A percentile compares a stretch with the other conserved stretches of the same genome.
Evolutionary conservation across 2,113 vertebrate species (phyloP).

Genomic region (Mesoclemmys tuberculata): DNA sequence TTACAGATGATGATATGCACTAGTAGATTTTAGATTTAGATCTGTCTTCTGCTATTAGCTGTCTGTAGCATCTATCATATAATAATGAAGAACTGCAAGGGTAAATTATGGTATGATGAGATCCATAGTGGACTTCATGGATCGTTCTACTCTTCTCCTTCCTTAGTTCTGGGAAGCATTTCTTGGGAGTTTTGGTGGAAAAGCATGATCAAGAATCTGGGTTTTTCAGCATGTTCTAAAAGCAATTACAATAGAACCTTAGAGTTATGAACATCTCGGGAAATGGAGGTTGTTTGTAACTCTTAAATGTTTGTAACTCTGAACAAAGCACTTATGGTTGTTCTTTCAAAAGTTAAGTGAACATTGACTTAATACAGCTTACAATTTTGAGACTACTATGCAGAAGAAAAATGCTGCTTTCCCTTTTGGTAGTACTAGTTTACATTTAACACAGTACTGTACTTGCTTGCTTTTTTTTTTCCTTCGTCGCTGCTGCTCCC

Average conservation of each 20-base stretch:
- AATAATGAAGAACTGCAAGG: background rate
- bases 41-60: background rate
- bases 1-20: background rate
- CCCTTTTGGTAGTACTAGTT: too few species aligned
- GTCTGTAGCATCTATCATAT: background rate
- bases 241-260: background rate
- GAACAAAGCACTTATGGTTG: too few species aligned
- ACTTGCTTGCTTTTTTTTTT: too few species aligned
- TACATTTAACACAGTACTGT: too few species aligned
- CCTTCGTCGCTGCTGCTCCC: too few species aligned
- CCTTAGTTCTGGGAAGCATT: background rate
- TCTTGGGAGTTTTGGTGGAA: background rate
- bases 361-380: too few species aligned
- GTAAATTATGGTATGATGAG: background rate
- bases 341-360: too few species aligned
- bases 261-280: too few species aligned
- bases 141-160: background rate
- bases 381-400: too few species aligned
- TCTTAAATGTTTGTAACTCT: too few species aligned
- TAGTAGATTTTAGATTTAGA: conserved; percentile 38
- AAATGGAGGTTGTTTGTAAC: too few species aligned
- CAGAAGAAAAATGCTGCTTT: too few species aligned
- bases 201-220: background rate
- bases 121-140: conserved; percentile 6
- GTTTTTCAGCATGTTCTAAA: background rate